Conservation (phyloP, 2,797 vertebrate genomes). For the Acanthurus leucopareius region DNA sequence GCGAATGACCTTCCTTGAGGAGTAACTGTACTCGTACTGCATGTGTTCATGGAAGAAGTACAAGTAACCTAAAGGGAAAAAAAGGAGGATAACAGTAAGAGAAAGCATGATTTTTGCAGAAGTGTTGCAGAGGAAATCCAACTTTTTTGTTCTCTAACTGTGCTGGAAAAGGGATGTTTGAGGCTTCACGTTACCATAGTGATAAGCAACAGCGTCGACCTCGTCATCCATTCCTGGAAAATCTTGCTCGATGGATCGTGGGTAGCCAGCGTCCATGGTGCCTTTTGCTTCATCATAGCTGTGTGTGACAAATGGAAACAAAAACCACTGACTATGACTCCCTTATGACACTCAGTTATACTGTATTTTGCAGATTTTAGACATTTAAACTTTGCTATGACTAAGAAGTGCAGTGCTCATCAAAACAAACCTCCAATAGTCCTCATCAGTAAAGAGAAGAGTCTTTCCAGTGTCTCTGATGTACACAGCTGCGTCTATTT, state of each 20-base stretch:
- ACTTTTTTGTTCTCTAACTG: neutral
- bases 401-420: neutral
- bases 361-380: neutral
- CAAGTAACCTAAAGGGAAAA: slow-evolving; percentile 87
- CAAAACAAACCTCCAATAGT: slow-evolving; percentile 92
- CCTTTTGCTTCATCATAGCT: slow-evolving; percentile 90
- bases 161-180: neutral
- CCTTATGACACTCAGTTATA: neutral
- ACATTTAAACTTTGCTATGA: neutral
- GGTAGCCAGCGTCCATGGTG: slow-evolving; percentile 90
- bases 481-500: slow-evolving; percentile 92
- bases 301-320: slow-evolving; percentile 22
- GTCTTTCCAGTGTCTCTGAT: slow-evolving; percentile 90
- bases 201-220: slow-evolving; percentile 91
- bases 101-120: neutral
- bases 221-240: slow-evolving; percentile 93
- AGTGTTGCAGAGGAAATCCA: neutral
- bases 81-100: slow-evolving; percentile 10
- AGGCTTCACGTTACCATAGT: slow-evolving; percentile 86
- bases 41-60: slow-evolving; percentile 91
- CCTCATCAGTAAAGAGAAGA: slow-evolving; percentile 91
- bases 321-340: neutral
- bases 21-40: slow-evolving; percentile 94
- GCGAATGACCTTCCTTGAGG: slow-evolving; percentile 87
- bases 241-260: slow-evolving; percentile 88